These are phyloP conservation scores for Ctenoplectra terminalis DNA, from an alignment of 1,140 invertebrate genomes.

Conservation along the genomic window DNA sequence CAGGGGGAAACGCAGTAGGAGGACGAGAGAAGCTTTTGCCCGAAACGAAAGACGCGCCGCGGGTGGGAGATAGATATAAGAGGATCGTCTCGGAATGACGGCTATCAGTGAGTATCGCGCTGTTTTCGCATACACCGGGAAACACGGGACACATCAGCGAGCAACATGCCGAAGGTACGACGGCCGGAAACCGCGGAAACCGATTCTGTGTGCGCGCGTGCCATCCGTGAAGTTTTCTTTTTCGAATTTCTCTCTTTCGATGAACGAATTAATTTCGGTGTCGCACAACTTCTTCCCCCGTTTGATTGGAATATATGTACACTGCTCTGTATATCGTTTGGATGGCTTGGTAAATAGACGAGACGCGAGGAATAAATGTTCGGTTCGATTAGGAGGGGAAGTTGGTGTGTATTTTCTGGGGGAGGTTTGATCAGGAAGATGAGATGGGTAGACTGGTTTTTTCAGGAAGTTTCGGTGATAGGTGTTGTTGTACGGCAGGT, in stretches of 20 bases:
- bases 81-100: slow-evolving; percentile 80
- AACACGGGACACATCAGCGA: slow-evolving; percentile 33
- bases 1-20: slow-evolving; percentile 32
- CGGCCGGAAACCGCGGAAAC: neutral
- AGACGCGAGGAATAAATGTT: neutral
- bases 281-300: neutral
- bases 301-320: neutral
- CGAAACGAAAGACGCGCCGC: slow-evolving; percentile 63
- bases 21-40: slow-evolving; percentile 60
- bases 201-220: neutral
- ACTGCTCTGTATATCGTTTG: neutral
- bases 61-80: slow-evolving; percentile 83
- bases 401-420: neutral
- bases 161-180: slow-evolving; percentile 77
- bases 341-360: neutral
- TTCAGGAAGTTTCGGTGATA: neutral
- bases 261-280: no score
- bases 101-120: slow-evolving; percentile 80
- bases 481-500: no score
- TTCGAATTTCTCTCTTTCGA: no score
- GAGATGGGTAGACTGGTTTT: neutral
- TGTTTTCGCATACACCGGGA: slow-evolving; percentile 57
- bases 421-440: neutral
- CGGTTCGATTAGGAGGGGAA: no score
- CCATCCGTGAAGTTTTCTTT: no score